Percentiles rank a stretch among this genome's conserved stretches.
Conservation (phyloP, 2,113 vertebrate species). For the Ploceus nigricollis region DNA sequence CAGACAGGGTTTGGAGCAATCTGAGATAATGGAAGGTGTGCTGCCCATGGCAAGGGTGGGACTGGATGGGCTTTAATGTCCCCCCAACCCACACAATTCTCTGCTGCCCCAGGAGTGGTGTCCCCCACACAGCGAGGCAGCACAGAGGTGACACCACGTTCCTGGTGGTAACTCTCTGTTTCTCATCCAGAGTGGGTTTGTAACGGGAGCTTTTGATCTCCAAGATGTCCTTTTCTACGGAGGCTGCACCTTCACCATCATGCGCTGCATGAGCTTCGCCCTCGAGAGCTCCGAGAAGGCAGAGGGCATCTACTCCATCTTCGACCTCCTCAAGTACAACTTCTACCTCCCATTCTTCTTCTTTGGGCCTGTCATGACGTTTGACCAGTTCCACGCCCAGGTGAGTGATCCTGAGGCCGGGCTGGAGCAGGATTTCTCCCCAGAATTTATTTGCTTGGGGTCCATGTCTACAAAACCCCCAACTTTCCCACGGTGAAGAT, state of each 20-base stretch:
- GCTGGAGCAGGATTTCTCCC: not conserved
- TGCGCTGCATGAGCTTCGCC: constrained; percentile 93
- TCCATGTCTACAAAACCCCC: not conserved
- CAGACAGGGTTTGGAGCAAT: fast-evolving
- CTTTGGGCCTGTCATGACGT: constrained; percentile 95
- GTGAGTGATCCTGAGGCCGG: constrained; percentile 40
- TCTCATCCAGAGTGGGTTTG: constrained; percentile 79
- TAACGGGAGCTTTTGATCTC: constrained; percentile 85
- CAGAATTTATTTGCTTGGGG: fast-evolving
- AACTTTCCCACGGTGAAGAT: not conserved
- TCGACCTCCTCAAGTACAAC: constrained; percentile 95
- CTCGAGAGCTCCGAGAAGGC: constrained; percentile 85
- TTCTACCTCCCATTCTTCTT: constrained; percentile 99
- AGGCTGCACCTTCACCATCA: constrained; percentile 87
- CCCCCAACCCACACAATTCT: not conserved
- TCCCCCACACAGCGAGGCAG: fast-evolving
- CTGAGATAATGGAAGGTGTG: fast-evolving
- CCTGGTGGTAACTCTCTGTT: constrained; percentile 17
- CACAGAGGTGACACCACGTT: fast-evolving
- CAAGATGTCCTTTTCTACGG: constrained; percentile 90
- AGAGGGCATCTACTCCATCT: constrained; percentile 85
- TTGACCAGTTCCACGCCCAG: constrained; percentile 88
- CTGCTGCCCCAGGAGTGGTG: not conserved
- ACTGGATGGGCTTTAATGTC: fast-evolving
- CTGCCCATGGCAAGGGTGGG: not conserved